Evolutionary conservation across 2,888 invertebrate species (phyloP).

Genomic region (Bhutanitis thaidina): DNA sequence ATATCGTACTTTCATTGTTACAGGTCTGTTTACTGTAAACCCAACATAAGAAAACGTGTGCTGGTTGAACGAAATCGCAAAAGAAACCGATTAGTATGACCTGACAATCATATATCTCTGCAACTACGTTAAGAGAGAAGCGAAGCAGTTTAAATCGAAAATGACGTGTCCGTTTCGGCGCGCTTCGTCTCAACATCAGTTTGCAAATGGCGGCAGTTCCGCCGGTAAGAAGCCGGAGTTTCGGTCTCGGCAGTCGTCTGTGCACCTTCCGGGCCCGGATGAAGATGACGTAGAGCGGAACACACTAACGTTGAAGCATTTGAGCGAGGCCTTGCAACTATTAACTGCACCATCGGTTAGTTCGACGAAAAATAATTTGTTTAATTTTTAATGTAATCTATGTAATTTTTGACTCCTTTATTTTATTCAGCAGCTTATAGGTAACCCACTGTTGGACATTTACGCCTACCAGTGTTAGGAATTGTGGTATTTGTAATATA

Average conservation of each 20-base stretch:
- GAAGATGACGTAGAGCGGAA: conserved; percentile 82
- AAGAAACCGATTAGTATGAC: conserved; percentile 22
- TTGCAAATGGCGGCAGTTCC: conserved; percentile 68
- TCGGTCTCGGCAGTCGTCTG: conserved; percentile 82
- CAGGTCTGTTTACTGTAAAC: no score
- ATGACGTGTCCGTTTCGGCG: conserved; percentile 81
- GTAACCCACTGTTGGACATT: no score
- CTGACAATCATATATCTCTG: conserved; percentile 19
- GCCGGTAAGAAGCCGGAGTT: conserved; percentile 63
- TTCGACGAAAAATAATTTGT: no score
- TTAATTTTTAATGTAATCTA: no score
- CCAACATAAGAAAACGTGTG: no score
- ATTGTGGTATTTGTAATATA: no score
- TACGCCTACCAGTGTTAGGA: no score
- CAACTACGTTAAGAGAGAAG: conserved; percentile 13
- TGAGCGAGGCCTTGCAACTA: conserved; percentile 89
- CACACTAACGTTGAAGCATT: conserved; percentile 87
- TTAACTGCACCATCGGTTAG: conserved; percentile 91
- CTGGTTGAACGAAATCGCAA: no score
- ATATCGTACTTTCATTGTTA: no score
- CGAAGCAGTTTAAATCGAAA: conserved; percentile 22
- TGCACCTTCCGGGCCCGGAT: conserved; percentile 82
- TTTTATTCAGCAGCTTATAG: no score
- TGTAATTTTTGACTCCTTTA: no score
- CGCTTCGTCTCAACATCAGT: conserved; percentile 76